These are phyloP conservation scores for Plumapathes pennacea DNA, from an alignment of 92 coral and sea anemone species.

Conservation along the genomic window DNA sequence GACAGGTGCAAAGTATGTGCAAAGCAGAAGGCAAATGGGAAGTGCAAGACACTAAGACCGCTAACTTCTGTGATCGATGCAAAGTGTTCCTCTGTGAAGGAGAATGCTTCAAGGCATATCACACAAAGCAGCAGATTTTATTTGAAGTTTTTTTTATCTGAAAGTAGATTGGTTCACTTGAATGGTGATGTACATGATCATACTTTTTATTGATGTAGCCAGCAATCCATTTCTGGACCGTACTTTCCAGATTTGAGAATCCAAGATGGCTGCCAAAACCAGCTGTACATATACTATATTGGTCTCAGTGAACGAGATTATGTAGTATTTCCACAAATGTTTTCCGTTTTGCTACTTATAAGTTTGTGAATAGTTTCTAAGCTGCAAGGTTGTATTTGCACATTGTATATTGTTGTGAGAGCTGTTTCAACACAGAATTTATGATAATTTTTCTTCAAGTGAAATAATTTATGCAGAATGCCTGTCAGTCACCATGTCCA, in stretches of 20 bases:
- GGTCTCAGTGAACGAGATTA: too few species aligned
- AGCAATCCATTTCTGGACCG: too few species aligned
- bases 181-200: background rate
- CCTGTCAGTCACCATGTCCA: too few species aligned
- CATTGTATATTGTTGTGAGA: too few species aligned
- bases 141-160: background rate
- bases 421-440: background rate
- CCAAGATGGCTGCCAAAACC: too few species aligned
- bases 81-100: slow-evolving; percentile 38
- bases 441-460: background rate
- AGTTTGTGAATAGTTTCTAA: too few species aligned
- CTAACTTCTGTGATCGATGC: slow-evolving; percentile 31
- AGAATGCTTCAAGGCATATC: slow-evolving; percentile 20
- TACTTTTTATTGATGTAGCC: too few species aligned
- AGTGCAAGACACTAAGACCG: slow-evolving; percentile 41
- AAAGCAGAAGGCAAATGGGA: slow-evolving; percentile 37
- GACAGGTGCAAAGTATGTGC: slow-evolving; percentile 65
- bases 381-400: too few species aligned
- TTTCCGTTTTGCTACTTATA: too few species aligned
- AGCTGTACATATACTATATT: too few species aligned
- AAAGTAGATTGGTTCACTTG: background rate
- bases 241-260: too few species aligned
- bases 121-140: slow-evolving; percentile 12
- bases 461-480: background rate
- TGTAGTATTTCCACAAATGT: too few species aligned